Evolutionary conservation across 2,888 invertebrate species (phyloP).

Genomic region (Timandra comae): DNA sequence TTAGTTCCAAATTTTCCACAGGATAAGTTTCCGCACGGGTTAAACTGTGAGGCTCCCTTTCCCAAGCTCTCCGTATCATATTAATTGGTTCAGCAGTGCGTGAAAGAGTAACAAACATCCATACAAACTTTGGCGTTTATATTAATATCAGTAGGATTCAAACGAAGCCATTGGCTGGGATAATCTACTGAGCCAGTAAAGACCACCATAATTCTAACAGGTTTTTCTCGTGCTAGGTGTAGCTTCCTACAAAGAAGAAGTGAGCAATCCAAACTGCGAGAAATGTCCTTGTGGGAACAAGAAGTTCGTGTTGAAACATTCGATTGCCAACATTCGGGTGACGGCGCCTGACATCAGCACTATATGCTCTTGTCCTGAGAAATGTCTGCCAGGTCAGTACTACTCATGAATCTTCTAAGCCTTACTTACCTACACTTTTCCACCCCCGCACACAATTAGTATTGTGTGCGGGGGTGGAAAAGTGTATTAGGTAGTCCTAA

Average conservation of each 20-base stretch:
- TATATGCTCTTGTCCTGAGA: slow-evolving; percentile 38
- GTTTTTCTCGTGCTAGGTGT: slow-evolving; percentile 24
- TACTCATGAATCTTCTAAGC: too few species aligned
- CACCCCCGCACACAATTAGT: too few species aligned
- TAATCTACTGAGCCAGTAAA: background rate
- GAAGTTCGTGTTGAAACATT: slow-evolving; percentile 39
- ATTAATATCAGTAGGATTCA: background rate
- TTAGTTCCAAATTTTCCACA: too few species aligned
- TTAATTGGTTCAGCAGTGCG: too few species aligned
- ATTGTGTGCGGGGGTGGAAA: too few species aligned
- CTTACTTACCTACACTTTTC: too few species aligned
- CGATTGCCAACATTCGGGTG: slow-evolving; percentile 45
- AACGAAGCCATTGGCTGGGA: background rate
- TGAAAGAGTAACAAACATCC: too few species aligned
- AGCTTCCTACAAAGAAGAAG: slow-evolving; percentile 28
- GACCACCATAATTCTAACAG: background rate
- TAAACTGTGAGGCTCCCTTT: too few species aligned
- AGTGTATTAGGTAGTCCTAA: too few species aligned
- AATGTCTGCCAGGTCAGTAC: slow-evolving; percentile 38
- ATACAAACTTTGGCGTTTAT: too few species aligned
- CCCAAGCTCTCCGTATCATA: too few species aligned
- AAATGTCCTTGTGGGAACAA: slow-evolving; percentile 45
- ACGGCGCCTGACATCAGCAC: slow-evolving; percentile 42
- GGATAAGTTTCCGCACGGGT: too few species aligned
- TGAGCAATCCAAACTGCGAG: slow-evolving; percentile 34